A percentile compares a stretch with the other conserved stretches of the same genome.
These are phyloP conservation scores for Eugnorisma glareosa DNA, from an alignment of 2,888 invertebrate genomes.

Conservation along the genomic window DNA sequence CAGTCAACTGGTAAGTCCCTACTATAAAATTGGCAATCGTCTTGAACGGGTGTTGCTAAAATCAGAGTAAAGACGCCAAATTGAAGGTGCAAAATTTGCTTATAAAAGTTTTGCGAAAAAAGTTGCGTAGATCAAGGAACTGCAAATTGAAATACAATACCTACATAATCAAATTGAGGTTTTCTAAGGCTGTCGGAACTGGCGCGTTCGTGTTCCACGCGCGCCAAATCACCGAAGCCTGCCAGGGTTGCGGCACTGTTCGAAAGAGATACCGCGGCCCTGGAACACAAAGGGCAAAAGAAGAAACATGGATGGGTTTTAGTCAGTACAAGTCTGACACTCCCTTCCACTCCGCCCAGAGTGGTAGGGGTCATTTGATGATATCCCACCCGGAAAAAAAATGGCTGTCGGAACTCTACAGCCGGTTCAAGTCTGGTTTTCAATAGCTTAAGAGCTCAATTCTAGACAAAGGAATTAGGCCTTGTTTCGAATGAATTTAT, in stretches of 20 bases:
- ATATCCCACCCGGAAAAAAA: too few species aligned
- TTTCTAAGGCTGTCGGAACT: not conserved
- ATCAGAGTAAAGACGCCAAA: not conserved
- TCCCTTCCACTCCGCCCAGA: too few species aligned
- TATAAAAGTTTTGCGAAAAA: too few species aligned
- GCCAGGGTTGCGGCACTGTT: too few species aligned
- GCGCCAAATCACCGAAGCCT: too few species aligned
- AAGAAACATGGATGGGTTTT: too few species aligned
- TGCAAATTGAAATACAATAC: not conserved
- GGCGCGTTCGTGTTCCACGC: too few species aligned
- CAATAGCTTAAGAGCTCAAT: not conserved
- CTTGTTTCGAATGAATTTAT: not conserved
- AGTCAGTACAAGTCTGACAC: too few species aligned
- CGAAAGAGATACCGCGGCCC: too few species aligned
- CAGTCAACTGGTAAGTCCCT: too few species aligned
- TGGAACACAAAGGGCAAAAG: too few species aligned
- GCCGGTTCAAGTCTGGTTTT: not conserved
- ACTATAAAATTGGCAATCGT: not conserved
- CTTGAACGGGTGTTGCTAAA: not conserved
- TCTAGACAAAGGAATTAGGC: not conserved
- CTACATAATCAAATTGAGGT: not conserved
- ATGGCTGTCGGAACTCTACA: not conserved
- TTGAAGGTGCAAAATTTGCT: not conserved
- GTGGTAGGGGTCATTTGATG: too few species aligned
- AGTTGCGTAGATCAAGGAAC: not conserved